Evolutionary conservation across 2,888 invertebrate species (phyloP), one percentile per base, ranked within the genome.

Genomic region (Cosmia trapezina): DNA sequence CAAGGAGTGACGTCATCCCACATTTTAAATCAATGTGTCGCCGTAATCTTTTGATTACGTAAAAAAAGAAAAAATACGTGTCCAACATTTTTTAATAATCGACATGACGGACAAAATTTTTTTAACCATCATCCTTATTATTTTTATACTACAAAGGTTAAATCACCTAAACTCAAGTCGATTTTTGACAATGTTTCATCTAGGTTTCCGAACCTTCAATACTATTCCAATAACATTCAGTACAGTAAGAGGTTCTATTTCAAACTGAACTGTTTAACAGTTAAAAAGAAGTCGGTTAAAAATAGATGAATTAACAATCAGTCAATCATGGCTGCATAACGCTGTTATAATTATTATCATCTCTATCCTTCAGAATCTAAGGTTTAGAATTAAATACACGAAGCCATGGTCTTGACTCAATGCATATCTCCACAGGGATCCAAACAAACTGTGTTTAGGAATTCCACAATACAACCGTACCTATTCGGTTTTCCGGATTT

Each of bases 211-310:
- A n/a, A 33, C 43, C 7, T 22, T 37, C 12, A 54, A 45, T 2
- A 33, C 9, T 33, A 43, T 45, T 45, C 33, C 22, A 57, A 43
- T 33, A 43, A 56, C 7, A 33, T 74, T 61, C 86, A 83, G 73
- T 92, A 93, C 93, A 92, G 92, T 93, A 93, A 93, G 83, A 83
- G 0, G 66, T 83, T 86, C 83, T 91, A 92, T 87, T 92, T 87
- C 87, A 85, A 91, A 91, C 91, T 86, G 87, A 90, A 89, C 88
- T 89, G 89, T 89, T 86, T 86, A 89, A 89, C 88, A 91, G 91
- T 93, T 91, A 88, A 90, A 91, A 90, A 92, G n/a, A n/a, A n/a
- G n/a, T n/a, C n/a, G n/a, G n/a, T n/a, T n/a, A n/a, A 91, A 88
- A 93, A 91, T 91, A 92, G 93, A 92, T 91, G 87, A 83, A 78